Percentiles rank a stretch among this genome's conserved stretches.
These are phyloP conservation scores for Dendrolimus punctatus DNA, from an alignment of 1,140 invertebrate genomes.

Conservation along the genomic window DNA sequence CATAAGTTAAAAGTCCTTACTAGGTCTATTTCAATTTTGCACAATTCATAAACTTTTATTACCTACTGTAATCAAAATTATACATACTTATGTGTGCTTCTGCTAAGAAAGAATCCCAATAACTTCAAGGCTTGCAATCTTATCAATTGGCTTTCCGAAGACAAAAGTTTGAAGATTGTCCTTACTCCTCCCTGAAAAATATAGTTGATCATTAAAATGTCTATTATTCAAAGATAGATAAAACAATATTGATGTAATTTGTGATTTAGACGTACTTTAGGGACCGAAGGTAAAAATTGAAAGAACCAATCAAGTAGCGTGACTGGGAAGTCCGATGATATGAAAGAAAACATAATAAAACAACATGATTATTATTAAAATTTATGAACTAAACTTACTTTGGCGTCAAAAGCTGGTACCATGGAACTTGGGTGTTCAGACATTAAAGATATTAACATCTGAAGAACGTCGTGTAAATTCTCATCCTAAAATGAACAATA, in stretches of 20 bases:
- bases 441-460: constrained; percentile 97
- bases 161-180: constrained; percentile 96
- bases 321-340: neutral
- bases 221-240: too few species aligned
- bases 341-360: constrained; percentile 4
- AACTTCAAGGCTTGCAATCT: constrained; percentile 96
- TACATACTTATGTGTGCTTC: constrained; percentile 94
- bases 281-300: too few species aligned
- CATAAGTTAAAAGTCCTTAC: too few species aligned
- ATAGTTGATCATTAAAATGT: too few species aligned
- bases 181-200: constrained; percentile 87
- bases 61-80: neutral
- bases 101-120: constrained; percentile 94
- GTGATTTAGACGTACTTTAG: too few species aligned
- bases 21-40: too few species aligned
- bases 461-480: constrained; percentile 97
- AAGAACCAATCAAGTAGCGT: too few species aligned
- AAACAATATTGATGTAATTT: too few species aligned
- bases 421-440: constrained; percentile 98
- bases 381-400: constrained; percentile 31
- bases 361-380: neutral
- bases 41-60: too few species aligned
- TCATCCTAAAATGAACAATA: constrained; percentile 84
- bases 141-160: constrained; percentile 95
- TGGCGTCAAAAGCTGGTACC: constrained; percentile 98